Evolutionary conservation across 2,888 invertebrate genomes (phyloP).

Genomic region (Harpalus rubripes): DNA sequence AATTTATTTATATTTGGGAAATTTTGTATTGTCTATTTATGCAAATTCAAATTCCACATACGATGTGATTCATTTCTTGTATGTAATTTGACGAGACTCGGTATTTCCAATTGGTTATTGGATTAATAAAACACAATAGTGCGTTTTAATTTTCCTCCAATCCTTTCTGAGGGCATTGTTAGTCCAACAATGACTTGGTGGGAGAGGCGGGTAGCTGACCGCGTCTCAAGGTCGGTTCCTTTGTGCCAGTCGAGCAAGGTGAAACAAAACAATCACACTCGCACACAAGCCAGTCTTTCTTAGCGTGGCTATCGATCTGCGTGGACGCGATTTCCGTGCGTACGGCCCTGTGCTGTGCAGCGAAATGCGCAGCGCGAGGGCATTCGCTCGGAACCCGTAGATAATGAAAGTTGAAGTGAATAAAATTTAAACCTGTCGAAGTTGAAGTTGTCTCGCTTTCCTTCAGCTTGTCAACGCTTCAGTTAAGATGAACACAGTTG

Average conservation of each 20-base stretch:
- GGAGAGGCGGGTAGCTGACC: slow-evolving; percentile 32
- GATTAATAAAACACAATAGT: slow-evolving; percentile 33
- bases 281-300: slow-evolving; percentile 11
- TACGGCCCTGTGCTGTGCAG: slow-evolving; percentile 33
- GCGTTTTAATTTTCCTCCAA: slow-evolving; percentile 38
- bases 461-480: slow-evolving; percentile 30
- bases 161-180: slow-evolving; percentile 44
- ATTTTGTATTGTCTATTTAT: background rate
- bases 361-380: slow-evolving; percentile 50
- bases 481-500: slow-evolving; percentile 27
- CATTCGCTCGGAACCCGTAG: slow-evolving; percentile 69
- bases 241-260: slow-evolving; percentile 61
- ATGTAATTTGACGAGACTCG: background rate
- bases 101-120: slow-evolving; percentile 29
- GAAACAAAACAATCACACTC: slow-evolving; percentile 39
- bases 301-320: slow-evolving; percentile 12
- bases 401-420: slow-evolving; percentile 69
- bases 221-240: slow-evolving; percentile 62
- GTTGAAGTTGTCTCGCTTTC: slow-evolving; percentile 52
- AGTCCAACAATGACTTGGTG: slow-evolving; percentile 15
- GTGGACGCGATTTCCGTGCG: background rate
- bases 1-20: no score
- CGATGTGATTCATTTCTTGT: background rate
- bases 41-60: background rate
- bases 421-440: slow-evolving; percentile 57